Evolutionary conservation across 53 echinoderm and acorn worm genomes (phyloP).

Genomic region (Echinometra lucunter): DNA sequence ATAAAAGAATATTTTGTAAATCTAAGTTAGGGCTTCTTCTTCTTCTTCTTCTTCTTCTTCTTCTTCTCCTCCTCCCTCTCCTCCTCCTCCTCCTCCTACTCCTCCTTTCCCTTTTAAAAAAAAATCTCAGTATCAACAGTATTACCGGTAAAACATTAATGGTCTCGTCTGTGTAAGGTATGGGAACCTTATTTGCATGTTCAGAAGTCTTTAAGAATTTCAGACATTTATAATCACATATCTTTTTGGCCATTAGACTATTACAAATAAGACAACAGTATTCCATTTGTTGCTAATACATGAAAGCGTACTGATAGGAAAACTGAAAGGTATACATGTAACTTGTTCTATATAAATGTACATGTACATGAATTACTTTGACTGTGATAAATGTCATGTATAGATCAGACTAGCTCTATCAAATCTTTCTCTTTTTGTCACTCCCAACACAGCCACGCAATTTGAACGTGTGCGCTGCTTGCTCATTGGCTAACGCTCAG

Average conservation of each 20-base stretch:
- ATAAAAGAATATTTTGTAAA: neutral
- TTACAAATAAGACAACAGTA: neutral
- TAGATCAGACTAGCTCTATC: slow-evolving; percentile 63
- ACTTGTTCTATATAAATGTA: neutral
- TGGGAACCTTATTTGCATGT: neutral
- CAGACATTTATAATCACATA: neutral
- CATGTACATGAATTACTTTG: neutral
- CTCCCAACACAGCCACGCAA: slow-evolving; percentile 94
- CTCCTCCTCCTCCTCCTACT: too few species aligned
- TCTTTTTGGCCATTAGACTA: neutral
- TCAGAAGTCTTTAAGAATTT: neutral
- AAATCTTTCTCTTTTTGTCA: slow-evolving; percentile 82
- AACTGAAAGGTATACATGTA: neutral
- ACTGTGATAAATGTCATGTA: slow-evolving; percentile 1
- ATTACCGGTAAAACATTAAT: too few species aligned
- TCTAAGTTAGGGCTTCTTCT: neutral
- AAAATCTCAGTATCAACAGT: too few species aligned
- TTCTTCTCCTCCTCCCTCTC: too few species aligned
- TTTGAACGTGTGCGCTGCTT: slow-evolving; percentile 81
- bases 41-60: too few species aligned
- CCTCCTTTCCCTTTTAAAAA: too few species aligned
- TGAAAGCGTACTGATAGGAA: neutral
- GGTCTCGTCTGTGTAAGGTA: neutral
- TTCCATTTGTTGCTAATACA: neutral
- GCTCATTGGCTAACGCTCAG: slow-evolving; percentile 76